These are phyloP conservation scores for Condylostylus longicornis DNA, from an alignment of 1,140 invertebrate species.

Conservation along the genomic window DNA sequence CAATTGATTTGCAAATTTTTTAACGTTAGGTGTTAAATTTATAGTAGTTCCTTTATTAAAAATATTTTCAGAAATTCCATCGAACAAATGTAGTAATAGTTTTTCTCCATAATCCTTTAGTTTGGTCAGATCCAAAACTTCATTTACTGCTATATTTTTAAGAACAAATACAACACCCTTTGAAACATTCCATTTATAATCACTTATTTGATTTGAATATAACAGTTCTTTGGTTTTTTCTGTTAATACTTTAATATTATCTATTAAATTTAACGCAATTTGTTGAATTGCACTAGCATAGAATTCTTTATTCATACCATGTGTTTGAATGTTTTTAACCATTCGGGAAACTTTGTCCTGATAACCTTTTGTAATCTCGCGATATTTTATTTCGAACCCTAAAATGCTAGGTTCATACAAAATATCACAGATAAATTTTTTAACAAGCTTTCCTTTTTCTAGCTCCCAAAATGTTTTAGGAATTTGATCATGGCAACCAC, in stretches of 20 bases:
- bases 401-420: conserved; percentile 3
- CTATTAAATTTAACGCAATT: too few species aligned
- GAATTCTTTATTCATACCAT: too few species aligned
- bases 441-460: neutral
- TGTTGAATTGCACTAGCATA: too few species aligned
- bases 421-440: neutral
- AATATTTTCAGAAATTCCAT: neutral
- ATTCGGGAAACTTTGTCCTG: neutral
- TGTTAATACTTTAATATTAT: neutral
- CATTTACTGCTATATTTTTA: neutral
- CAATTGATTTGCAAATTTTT: conserved; percentile 2
- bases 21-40: neutral
- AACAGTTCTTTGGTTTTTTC: neutral
- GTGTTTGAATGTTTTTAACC: neutral
- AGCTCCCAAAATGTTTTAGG: neutral
- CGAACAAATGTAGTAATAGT: neutral
- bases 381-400: conserved; percentile 1
- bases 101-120: neutral
- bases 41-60: neutral
- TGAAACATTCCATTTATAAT: neutral
- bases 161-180: neutral
- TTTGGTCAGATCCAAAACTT: too few species aligned
- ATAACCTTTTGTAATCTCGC: too few species aligned
- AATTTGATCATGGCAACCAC: neutral
- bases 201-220: neutral